Evolutionary conservation across 2,888 invertebrate species (phyloP).

Genomic region (Clusia tigrina): DNA sequence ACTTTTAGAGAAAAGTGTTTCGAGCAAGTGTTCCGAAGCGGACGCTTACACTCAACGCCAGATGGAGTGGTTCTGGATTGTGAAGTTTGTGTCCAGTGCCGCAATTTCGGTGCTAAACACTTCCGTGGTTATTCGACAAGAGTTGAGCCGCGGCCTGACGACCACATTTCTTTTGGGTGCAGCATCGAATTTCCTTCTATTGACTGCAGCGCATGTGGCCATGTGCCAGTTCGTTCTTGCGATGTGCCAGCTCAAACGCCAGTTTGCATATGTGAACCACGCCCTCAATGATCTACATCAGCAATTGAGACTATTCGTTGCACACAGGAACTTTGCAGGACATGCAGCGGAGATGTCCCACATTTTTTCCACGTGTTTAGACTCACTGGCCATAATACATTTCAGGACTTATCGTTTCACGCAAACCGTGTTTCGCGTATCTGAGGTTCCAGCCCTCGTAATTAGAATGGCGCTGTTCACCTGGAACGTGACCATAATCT

Average conservation of each 20-base stretch:
- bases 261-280: slow-evolving; percentile 40
- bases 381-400: slow-evolving; percentile 32
- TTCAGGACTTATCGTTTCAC: background rate
- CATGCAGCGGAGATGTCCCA: background rate
- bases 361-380: background rate
- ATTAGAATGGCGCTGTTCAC: slow-evolving; percentile 21
- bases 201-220: background rate
- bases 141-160: too few relatives aligned
- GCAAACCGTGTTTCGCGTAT: background rate
- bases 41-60: background rate
- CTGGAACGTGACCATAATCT: slow-evolving; percentile 17
- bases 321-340: background rate
- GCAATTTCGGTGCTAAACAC: background rate
- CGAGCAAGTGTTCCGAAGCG: background rate
- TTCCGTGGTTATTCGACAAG: too few relatives aligned
- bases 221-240: slow-evolving; percentile 29
- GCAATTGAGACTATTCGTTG: background rate
- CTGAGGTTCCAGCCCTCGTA: background rate
- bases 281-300: slow-evolving; percentile 20
- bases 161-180: background rate
- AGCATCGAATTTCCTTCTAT: slow-evolving; percentile 15
- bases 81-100: background rate
- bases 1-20: background rate
- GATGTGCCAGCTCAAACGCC: slow-evolving; percentile 39
- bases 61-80: background rate